phyloP scores from a whole-genome alignment of 2,113 vertebrate genomes.

The Pao palembangensis region DNA sequence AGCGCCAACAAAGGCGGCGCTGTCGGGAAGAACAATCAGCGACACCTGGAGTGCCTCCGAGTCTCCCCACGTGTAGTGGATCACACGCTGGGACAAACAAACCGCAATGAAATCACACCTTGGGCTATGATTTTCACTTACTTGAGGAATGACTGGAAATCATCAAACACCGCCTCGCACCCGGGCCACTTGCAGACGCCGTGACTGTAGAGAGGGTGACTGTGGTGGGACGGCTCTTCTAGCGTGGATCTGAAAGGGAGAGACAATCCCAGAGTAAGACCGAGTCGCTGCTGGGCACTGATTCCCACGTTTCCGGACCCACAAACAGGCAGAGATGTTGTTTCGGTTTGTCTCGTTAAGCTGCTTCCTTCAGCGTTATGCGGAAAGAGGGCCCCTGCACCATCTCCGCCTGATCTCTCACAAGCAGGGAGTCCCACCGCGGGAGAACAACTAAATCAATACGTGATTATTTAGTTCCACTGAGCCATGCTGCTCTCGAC shows the following conservation, averaged over 20 bases:
- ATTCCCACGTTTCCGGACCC: neutral
- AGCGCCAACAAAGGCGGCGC: conserved; percentile 38
- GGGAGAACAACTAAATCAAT: conserved; percentile 75
- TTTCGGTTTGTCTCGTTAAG: neutral
- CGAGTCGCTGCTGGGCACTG: neutral
- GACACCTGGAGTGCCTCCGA: conserved; percentile 54
- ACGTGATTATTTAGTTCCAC: conserved; percentile 81
- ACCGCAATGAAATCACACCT: conserved; percentile 13
- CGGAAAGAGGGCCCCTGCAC: conserved; percentile 37
- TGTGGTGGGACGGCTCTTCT: conserved; percentile 87
- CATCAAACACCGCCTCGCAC: conserved; percentile 96
- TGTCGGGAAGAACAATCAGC: conserved; percentile 52
- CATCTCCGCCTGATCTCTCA: conserved; percentile 39
- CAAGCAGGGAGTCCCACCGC: conserved; percentile 29
- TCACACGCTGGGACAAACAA: conserved; percentile 32
- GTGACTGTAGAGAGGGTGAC: conserved; percentile 94
- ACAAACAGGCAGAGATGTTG: neutral
- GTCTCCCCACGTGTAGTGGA: conserved; percentile 42
- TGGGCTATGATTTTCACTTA: conserved; percentile 73
- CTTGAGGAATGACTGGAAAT: conserved; percentile 97
- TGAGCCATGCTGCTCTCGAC: conserved; percentile 76
- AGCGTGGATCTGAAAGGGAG: conserved; percentile 77
- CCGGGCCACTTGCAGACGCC: conserved; percentile 99
- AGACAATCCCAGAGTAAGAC: conserved; percentile 16
- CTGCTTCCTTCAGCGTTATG: neutral